Evolutionary conservation across 2,113 vertebrate genomes (phyloP).

Genomic region (Capra hircus): DNA sequence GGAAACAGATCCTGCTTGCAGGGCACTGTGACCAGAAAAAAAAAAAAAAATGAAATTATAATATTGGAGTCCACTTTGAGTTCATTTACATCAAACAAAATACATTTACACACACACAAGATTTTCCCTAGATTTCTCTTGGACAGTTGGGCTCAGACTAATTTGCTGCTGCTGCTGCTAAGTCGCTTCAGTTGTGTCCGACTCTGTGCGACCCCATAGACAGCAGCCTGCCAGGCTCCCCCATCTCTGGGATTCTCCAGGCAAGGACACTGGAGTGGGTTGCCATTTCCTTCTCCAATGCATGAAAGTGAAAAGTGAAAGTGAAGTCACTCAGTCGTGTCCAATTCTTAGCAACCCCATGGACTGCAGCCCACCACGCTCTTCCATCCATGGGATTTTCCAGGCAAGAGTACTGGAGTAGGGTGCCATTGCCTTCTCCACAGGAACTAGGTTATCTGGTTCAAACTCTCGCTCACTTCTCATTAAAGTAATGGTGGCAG

Average conservation of each 20-base stretch:
- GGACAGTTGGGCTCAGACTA: background rate
- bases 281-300: background rate
- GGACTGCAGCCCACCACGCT: background rate
- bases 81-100: background rate
- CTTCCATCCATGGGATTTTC: background rate
- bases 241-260: background rate
- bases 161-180: background rate
- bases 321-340: background rate
- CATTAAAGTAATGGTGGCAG: background rate
- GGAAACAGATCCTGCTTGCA: background rate
- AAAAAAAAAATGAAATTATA: background rate
- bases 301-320: background rate
- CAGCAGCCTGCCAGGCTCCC: rapidly evolving
- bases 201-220: background rate
- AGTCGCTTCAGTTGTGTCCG: rapidly evolving
- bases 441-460: background rate
- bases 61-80: background rate
- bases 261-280: background rate
- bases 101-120: background rate
- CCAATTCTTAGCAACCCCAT: rapidly evolving
- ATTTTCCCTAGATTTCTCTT: background rate
- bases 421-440: background rate
- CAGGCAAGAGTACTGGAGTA: background rate
- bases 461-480: background rate
- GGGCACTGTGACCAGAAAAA: background rate